These are phyloP conservation scores for Rhagophthalmus giganteus DNA, from an alignment of 2,888 invertebrate genomes.

Conservation along the genomic window DNA sequence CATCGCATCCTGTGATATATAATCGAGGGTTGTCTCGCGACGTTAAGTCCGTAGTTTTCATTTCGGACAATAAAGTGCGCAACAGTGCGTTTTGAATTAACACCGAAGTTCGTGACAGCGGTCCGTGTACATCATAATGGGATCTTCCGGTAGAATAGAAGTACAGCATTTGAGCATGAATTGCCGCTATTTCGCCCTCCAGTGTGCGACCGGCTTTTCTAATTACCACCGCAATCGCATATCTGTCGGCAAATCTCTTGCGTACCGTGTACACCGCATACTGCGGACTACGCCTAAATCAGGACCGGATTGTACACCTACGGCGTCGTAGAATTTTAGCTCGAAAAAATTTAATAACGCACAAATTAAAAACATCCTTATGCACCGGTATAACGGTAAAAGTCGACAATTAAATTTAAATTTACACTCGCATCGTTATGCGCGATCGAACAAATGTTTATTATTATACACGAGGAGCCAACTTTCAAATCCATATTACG, in stretches of 20 bases:
- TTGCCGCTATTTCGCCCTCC: slow-evolving; percentile 20
- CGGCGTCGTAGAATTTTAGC: no score
- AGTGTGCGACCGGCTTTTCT: slow-evolving; percentile 21
- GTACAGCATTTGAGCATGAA: slow-evolving; percentile 13
- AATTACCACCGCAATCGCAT: slow-evolving; percentile 26
- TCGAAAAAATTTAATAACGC: no score
- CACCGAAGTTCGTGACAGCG: slow-evolving; percentile 6
- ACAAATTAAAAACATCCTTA: no score
- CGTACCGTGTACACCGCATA: slow-evolving; percentile 19
- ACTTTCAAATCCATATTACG: no score
- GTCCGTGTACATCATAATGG: slow-evolving; percentile 5
- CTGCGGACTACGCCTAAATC: slow-evolving; percentile 9
- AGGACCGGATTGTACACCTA: no score
- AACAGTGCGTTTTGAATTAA: slow-evolving; percentile 10
- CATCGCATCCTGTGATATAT: no score
- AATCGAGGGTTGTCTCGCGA: no score
- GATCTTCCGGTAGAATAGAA: neutral
- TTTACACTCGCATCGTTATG: no score
- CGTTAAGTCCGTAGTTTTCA: slow-evolving; percentile 8
- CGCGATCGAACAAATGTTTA: no score
- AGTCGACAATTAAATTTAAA: no score
- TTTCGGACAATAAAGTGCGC: slow-evolving; percentile 22
- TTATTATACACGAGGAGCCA: no score
- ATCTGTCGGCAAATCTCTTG: slow-evolving; percentile 25
- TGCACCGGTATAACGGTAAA: no score